These are phyloP conservation scores for Centroberyx gerrardi DNA, from an alignment of 2,797 vertebrate genomes.

Conservation along the genomic window DNA sequence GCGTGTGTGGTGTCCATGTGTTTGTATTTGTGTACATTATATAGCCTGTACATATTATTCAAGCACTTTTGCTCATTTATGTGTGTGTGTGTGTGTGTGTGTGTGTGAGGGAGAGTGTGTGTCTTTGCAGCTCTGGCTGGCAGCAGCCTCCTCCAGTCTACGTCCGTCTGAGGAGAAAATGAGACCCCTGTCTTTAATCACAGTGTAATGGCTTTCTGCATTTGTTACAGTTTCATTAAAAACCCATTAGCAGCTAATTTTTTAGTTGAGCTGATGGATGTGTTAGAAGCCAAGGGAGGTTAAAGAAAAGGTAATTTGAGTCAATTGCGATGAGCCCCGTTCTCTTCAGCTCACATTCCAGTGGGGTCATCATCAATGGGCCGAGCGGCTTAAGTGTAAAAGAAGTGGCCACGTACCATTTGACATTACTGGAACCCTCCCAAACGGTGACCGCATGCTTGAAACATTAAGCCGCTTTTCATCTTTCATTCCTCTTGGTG, in stretches of 20 bases:
- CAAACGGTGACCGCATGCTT: constrained; percentile 65
- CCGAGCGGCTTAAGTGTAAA: constrained; percentile 63
- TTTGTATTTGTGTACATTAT: constrained; percentile 15
- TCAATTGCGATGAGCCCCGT: constrained; percentile 63
- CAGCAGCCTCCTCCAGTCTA: constrained; percentile 29
- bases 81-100: background rate
- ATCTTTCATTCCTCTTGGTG: constrained; percentile 39
- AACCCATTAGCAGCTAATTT: constrained; percentile 81
- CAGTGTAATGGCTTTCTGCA: constrained; percentile 77
- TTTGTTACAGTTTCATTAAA: constrained; percentile 85
- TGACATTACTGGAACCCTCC: constrained; percentile 68
- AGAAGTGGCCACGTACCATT: constrained; percentile 67
- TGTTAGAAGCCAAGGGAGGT: constrained; percentile 61
- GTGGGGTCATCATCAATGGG: constrained; percentile 57
- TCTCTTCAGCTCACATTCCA: constrained; percentile 65
- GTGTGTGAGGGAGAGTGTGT: constrained; percentile 17
- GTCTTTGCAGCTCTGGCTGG: constrained; percentile 22
- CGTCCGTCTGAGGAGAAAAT: constrained; percentile 60
- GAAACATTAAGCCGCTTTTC: constrained; percentile 57
- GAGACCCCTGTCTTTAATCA: constrained; percentile 79
- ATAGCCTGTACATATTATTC: background rate
- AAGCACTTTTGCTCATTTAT: constrained; percentile 4
- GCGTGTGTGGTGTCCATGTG: constrained; percentile 1
- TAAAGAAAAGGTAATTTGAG: constrained; percentile 71
- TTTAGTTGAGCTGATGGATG: constrained; percentile 76